A percentile compares a stretch with the other conserved stretches of the same genome.
Evolutionary conservation across 1,140 invertebrate species (phyloP).

Genomic region (Marisa cornuarietis): DNA sequence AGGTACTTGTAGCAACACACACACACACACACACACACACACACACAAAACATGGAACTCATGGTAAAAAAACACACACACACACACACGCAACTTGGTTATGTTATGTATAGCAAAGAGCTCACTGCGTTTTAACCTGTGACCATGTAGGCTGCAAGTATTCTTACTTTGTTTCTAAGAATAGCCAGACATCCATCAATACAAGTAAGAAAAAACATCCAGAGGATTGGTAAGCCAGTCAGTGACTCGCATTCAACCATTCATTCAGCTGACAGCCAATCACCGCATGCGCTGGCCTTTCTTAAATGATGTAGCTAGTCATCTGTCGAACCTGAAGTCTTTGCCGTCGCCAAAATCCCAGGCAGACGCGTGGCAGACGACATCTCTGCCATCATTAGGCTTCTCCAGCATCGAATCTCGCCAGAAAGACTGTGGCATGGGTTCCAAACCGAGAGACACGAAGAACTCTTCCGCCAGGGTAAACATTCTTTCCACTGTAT

Average conservation of each 20-base stretch:
- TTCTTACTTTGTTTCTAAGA: no score
- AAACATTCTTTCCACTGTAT: slow-evolving; percentile 80
- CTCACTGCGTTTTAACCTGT: no score
- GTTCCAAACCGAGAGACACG: slow-evolving; percentile 81
- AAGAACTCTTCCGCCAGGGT: slow-evolving; percentile 86
- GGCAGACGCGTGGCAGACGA: slow-evolving; percentile 44
- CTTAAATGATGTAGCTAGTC: not conserved
- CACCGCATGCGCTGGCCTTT: no score
- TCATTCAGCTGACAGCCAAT: no score
- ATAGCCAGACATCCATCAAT: no score
- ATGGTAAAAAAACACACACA: not conserved
- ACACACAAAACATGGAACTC: no score
- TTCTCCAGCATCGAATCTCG: slow-evolving; percentile 67
- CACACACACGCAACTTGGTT: not conserved
- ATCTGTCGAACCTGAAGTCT: slow-evolving; percentile 70
- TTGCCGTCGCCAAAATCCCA: slow-evolving; percentile 40
- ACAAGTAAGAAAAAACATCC: no score
- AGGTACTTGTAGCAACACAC: not conserved
- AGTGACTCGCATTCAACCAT: no score
- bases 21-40: slow-evolving; percentile 11
- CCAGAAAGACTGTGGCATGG: slow-evolving; percentile 76
- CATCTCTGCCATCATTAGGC: slow-evolving; percentile 32
- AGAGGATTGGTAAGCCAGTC: no score
- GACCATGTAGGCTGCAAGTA: no score
- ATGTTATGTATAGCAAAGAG: no score